Conservation (phyloP, 2,888 invertebrate genomes). For the Xestia sexstrigata region DNA sequence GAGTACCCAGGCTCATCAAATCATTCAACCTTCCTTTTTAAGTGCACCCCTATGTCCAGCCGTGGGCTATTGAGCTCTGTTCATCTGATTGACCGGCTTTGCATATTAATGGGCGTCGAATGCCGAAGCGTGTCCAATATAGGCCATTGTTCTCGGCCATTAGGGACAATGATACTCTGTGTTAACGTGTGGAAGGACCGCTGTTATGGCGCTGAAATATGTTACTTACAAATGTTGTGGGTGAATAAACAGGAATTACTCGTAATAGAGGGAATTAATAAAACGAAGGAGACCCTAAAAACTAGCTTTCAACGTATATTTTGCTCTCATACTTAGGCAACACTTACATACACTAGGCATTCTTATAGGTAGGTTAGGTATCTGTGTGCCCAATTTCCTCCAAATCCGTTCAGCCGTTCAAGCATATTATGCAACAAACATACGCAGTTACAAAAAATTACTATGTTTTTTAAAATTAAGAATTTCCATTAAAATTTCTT, state of each 20-base stretch:
- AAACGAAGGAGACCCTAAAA: background rate
- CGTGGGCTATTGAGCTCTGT: conserved; percentile 20
- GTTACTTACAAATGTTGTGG: background rate
- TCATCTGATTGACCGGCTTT: conserved; percentile 59
- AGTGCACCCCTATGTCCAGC: background rate
- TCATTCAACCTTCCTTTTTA: conserved; percentile 8
- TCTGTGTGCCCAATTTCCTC: background rate
- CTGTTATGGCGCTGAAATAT: conserved; percentile 11
- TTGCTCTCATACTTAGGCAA: background rate
- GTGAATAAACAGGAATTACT: background rate
- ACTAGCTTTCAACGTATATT: background rate
- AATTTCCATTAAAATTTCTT: background rate
- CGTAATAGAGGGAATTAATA: background rate
- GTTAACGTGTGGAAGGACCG: conserved; percentile 27
- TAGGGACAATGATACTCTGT: conserved; percentile 52
- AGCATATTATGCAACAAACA: background rate
- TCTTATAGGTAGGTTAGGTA: background rate
- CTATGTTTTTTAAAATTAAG: no score
- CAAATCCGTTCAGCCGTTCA: background rate
- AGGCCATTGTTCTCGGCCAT: conserved; percentile 51
- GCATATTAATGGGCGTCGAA: conserved; percentile 54
- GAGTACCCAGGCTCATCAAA: background rate
- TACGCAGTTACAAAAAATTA: no score
- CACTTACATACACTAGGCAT: background rate
- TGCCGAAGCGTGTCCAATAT: conserved; percentile 48